Conservation (phyloP, 2,113 vertebrate genomes). For the Thunnus maccoyii region DNA sequence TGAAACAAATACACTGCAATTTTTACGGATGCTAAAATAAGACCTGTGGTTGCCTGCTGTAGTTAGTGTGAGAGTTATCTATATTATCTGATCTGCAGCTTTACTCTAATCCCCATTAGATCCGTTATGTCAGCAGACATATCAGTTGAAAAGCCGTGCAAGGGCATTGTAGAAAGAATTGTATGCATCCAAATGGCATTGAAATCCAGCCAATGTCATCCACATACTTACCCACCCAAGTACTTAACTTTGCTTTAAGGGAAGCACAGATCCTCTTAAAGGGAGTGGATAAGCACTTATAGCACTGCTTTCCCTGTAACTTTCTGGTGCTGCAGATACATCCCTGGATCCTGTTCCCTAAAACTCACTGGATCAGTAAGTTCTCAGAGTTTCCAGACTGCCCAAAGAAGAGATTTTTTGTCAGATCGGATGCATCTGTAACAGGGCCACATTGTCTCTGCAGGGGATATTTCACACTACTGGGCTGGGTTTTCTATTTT, state of each 20-base stretch:
- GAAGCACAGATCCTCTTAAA: not conserved
- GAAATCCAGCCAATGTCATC: not conserved
- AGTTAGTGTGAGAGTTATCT: too few species aligned
- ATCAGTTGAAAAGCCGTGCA: not conserved
- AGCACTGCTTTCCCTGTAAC: slow-evolving; percentile 13
- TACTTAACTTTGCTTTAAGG: not conserved
- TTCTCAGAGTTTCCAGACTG: too few species aligned
- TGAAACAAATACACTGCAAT: too few species aligned
- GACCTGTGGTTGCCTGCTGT: too few species aligned
- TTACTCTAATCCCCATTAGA: too few species aligned
- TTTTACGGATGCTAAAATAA: too few species aligned
- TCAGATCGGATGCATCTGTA: too few species aligned
- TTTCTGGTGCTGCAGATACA: not conserved
- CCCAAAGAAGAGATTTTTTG: too few species aligned
- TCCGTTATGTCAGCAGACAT: not conserved
- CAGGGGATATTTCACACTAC: not conserved
- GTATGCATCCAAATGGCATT: not conserved
- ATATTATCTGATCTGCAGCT: too few species aligned
- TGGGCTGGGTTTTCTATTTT: too few species aligned
- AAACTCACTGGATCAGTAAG: not conserved
- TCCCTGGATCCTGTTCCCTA: not conserved
- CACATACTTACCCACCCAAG: not conserved
- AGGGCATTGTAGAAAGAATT: not conserved
- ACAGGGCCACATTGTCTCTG: not conserved
- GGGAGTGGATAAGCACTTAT: not conserved